Evolutionary conservation across 2,797 vertebrate species (phyloP), one percentile per base, ranked within the genome.

Genomic region (Nannoperca australis): DNA sequence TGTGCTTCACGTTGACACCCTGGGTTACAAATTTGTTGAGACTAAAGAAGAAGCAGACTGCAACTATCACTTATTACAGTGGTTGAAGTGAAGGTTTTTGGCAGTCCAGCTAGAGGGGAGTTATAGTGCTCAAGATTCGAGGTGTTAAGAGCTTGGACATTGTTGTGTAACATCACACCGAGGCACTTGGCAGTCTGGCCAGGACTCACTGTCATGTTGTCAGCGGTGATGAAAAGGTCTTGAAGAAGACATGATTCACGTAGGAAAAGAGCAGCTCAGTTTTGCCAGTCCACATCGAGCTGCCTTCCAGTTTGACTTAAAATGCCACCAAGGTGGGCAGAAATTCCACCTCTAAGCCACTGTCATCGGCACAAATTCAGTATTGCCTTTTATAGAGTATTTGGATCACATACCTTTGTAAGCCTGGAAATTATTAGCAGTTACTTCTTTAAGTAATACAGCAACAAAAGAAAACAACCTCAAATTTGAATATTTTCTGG

Each of bases 201-300:
- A 45, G 70, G 65, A 54, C 50, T 74, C 51, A 24, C 51, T 79
- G 73, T 78, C 79, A 65, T 74, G 59, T 76, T 89, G 78, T 86
- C 73, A 76, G 54, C 2, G 3, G 53, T 70, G 83, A 87, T 71
- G 62, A 71, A 84, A 79, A 78, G 61, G 69, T 72, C 59, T 76
- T 66, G 51, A 71, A 58, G 61, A 72, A 63, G 58, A 71, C 69
- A 49, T 62, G 56, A 79, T 27, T 68, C 45, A 76, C 44, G 30
- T 51, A 47, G 64, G 61, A 76, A 73, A 78, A 82, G 67, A 69
- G 64, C 30, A 51, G 20, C 66, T 74, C 40, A 13, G 60, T 49
- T 83, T 76, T 84, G 73, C 62, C 74, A 67, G 81, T 59, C 32
- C 38, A 30, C n/a, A 38, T 40, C 22, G 34, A 77, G 56, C 56